Evolutionary conservation across 2,113 vertebrate species (phyloP).

Genomic region (Nettapus auritus): DNA sequence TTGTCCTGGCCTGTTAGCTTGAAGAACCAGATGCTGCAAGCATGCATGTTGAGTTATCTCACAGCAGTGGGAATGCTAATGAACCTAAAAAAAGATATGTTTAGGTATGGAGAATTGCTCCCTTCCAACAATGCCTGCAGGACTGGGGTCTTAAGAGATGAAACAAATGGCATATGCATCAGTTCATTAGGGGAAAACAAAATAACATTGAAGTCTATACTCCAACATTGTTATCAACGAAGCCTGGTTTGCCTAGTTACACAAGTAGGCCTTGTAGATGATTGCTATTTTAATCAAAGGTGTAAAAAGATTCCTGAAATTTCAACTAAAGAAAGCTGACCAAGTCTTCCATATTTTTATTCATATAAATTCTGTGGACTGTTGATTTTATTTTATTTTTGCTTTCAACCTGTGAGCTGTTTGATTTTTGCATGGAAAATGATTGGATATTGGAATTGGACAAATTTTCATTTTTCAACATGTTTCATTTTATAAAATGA

Average conservation of each 20-base stretch:
- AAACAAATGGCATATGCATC: background rate
- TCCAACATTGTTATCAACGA: background rate
- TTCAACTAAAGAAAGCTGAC: background rate
- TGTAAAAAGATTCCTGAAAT: background rate
- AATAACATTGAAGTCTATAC: background rate
- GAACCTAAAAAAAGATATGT: background rate
- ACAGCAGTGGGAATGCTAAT: background rate
- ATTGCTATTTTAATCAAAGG: background rate
- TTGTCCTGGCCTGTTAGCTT: background rate
- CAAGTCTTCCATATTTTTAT: background rate
- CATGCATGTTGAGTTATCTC: background rate
- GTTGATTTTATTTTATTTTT: background rate
- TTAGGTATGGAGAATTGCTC: background rate
- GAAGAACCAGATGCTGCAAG: background rate
- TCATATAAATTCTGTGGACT: background rate
- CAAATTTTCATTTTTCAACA: background rate
- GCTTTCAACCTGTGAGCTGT: background rate
- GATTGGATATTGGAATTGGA: background rate
- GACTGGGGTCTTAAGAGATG: background rate
- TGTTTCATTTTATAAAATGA: background rate
- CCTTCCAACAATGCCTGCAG: background rate
- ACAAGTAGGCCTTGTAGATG: background rate
- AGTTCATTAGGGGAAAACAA: background rate
- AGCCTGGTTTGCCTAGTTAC: background rate
- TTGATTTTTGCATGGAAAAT: background rate